Base-by-base conservation (phyloP, 2,888 invertebrate species). In the Lysandra bellargus region DNA sequence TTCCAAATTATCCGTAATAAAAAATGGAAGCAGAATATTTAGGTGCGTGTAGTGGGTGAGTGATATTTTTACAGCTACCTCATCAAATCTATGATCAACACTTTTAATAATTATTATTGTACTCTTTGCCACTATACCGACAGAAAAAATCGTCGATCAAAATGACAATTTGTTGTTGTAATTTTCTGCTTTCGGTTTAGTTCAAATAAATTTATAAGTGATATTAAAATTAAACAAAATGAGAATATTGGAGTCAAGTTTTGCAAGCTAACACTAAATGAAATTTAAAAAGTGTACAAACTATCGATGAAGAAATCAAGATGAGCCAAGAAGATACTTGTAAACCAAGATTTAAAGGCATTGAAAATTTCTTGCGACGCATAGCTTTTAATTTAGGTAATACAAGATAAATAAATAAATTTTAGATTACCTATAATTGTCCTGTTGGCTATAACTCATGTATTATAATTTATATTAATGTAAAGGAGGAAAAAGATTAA, bases 361-460 rank as follows among this genome's bases (percentile, higher is more conserved):
- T 93, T 61, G 94, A 93, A 83, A 90, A 87, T 80, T 92, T 93
- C 82, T 84, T 94, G 69, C 88, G 90, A 78, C 88, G 90, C 83
- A 83, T 92, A n/a, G 92, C 93, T 9, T 92, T 88, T 80, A 92
- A 92, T 84, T 87, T 92, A 83, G 92, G 92, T 91, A 85, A 80
- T 57, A 60, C 37, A 30, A 69, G 4, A n/a, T 64, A 30, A 64
- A 30, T 64, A 4, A 64, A 33, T 64, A 9, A 30, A 12, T 12
- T 30, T 64, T 64, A 30, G 4, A 30, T n/a, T n/a, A n/a, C n/a
- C n/a, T 23, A 30, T 49, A 44, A 44, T 44, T 44, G 7, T 44
- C 44, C 44, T 40, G 44, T 44, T 7, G 44, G 44, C 44, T 7
- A 44, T 7, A 44, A 44, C 7, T 44, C 7, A 7, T 7, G 44